Evolutionary conservation across 2,797 vertebrate species (phyloP).

Genomic region (Poliocrania exsul): DNA sequence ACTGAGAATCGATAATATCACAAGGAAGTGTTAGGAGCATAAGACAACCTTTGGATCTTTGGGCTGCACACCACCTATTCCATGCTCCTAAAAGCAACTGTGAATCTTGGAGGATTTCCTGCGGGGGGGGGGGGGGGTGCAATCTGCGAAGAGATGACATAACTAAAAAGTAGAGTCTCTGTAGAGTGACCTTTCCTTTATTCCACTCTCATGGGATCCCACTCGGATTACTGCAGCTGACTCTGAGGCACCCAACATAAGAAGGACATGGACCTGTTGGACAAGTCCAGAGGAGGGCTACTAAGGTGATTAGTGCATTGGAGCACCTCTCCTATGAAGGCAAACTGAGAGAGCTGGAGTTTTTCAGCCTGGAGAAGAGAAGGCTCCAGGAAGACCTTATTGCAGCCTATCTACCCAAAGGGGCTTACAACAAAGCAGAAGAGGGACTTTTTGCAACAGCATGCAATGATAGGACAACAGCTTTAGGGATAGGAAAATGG

Average conservation of each 20-base stretch:
- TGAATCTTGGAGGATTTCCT: background rate
- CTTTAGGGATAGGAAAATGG: background rate
- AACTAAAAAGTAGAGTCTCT: background rate
- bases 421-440: background rate
- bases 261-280: accelerated
- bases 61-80: background rate
- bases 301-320: background rate
- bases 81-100: background rate
- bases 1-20: background rate
- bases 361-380: background rate
- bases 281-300: background rate
- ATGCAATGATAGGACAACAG: background rate
- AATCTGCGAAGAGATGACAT: background rate
- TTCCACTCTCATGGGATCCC: background rate
- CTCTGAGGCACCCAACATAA: background rate
- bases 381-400: background rate
- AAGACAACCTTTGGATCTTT: background rate
- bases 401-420: background rate
- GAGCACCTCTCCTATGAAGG: background rate
- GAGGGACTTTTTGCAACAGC: background rate
- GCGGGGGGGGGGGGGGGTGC: background rate
- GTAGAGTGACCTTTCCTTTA: background rate
- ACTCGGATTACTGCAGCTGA: background rate
- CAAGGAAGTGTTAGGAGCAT: background rate
- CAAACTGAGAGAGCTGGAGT: background rate